Percentiles rank a stretch among this genome's conserved stretches.
These are phyloP conservation scores for Python bivittatus DNA, from an alignment of 2,113 vertebrate genomes.

Conservation along the genomic window DNA sequence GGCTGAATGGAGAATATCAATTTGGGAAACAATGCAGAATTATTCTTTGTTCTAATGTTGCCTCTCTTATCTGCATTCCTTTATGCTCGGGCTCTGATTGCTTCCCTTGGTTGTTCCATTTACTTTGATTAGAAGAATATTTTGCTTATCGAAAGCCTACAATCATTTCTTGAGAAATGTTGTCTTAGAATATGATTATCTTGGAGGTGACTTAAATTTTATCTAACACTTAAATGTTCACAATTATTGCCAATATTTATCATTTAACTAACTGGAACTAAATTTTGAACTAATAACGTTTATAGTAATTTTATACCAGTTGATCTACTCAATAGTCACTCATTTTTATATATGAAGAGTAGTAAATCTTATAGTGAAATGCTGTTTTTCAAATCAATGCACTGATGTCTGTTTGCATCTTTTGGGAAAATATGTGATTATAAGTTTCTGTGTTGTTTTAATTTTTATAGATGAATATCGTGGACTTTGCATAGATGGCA, in stretches of 20 bases:
- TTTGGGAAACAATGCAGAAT: not conserved
- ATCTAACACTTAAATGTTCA: not conserved
- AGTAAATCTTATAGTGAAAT: accelerated
- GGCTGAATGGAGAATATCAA: not conserved
- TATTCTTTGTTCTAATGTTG: not conserved
- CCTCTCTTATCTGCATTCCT: not conserved
- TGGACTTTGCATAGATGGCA: constrained; percentile 75
- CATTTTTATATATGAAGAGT: not conserved
- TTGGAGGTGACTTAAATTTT: not conserved
- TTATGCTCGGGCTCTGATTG: not conserved
- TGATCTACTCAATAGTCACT: not conserved
- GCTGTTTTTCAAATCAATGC: not conserved
- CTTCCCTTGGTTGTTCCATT: not conserved
- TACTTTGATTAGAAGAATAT: not conserved
- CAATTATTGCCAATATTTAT: not conserved
- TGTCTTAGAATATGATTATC: not conserved
- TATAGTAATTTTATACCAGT: not conserved
- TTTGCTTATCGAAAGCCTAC: not conserved
- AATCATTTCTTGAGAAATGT: not conserved
- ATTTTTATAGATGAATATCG: constrained; percentile 76
- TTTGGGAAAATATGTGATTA: not conserved
- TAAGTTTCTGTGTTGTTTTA: constrained; percentile 7
- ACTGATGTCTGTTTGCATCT: not conserved
- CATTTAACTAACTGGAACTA: not conserved
- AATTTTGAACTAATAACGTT: not conserved